Evolutionary conservation across 2,888 invertebrate species (phyloP).

Genomic region (Andrena hattorfiana): DNA sequence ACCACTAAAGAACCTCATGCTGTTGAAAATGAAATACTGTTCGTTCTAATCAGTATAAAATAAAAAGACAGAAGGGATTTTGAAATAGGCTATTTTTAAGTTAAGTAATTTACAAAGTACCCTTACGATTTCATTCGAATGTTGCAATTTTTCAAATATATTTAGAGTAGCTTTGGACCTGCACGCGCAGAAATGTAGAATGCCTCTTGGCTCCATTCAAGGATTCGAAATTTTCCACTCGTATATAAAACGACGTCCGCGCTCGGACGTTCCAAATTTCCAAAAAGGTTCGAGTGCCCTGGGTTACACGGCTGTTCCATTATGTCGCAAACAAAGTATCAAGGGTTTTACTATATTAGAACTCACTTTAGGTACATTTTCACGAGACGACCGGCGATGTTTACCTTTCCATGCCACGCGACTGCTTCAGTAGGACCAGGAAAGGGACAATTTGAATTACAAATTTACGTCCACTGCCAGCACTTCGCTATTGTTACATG

Average conservation of each 20-base stretch:
- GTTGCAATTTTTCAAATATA: not conserved
- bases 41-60: no score
- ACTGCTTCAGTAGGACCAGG: slow-evolving; percentile 16
- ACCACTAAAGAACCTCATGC: no score
- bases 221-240: slow-evolving; percentile 37
- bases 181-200: not conserved
- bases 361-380: slow-evolving; percentile 43
- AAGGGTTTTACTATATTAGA: slow-evolving; percentile 50
- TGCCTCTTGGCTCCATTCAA: slow-evolving; percentile 19
- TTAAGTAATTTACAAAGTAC: not conserved
- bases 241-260: slow-evolving; percentile 31
- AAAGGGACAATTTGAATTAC: slow-evolving; percentile 58
- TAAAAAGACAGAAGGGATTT: no score
- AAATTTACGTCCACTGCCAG: slow-evolving; percentile 45
- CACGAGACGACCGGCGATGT: slow-evolving; percentile 26
- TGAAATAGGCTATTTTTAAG: not conserved
- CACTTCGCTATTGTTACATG: slow-evolving; percentile 31
- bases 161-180: not conserved
- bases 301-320: slow-evolving; percentile 48
- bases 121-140: not conserved
- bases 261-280: slow-evolving; percentile 38
- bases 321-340: slow-evolving; percentile 51
- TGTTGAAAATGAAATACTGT: no score
- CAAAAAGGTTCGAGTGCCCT: slow-evolving; percentile 32
- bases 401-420: slow-evolving; percentile 51